Conservation (phyloP, 1,140 invertebrate species). For the Heterodera schachtii region DNA sequence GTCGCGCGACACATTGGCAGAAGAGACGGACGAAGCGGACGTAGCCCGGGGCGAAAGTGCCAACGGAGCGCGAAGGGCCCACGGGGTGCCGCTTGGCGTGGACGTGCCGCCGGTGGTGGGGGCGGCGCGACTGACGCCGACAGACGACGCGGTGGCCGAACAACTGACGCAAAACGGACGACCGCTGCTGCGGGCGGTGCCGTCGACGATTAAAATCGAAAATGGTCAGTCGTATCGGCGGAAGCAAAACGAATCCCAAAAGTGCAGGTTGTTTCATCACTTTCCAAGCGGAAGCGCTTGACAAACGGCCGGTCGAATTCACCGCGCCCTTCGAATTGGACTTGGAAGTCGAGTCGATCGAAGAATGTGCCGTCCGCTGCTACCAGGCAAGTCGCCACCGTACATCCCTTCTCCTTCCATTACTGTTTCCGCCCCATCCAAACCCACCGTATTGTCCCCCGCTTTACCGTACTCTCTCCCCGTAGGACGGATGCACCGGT, state of each 20-base stretch:
- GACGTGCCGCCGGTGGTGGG: background rate
- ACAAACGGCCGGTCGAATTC: slow-evolving; percentile 41
- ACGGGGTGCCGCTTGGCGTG: background rate
- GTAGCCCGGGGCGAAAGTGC: background rate
- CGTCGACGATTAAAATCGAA: background rate
- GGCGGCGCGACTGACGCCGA: background rate
- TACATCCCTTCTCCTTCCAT: too few relatives aligned
- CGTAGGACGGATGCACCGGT: slow-evolving; percentile 42
- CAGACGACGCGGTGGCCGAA: background rate
- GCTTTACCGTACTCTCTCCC: too few relatives aligned
- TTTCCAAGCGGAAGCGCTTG: slow-evolving; percentile 40
- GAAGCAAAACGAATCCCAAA: slow-evolving; percentile 1
- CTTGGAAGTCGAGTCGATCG: slow-evolving; percentile 32
- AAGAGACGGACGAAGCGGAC: background rate
- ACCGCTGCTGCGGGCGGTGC: background rate
- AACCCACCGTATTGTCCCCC: too few relatives aligned
- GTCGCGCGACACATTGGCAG: background rate
- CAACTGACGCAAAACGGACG: background rate
- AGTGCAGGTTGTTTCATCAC: slow-evolving; percentile 41
- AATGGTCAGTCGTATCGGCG: background rate
- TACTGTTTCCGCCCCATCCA: too few relatives aligned
- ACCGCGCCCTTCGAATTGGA: slow-evolving; percentile 39
- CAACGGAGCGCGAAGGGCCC: background rate
- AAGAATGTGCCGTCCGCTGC: slow-evolving; percentile 40
- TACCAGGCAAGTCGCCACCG: slow-evolving; percentile 30